Percentiles rank a stretch among this genome's conserved stretches.
These are phyloP conservation scores for Pogonophryne albipinna DNA, from an alignment of 2,797 vertebrate genomes.

Conservation along the genomic window DNA sequence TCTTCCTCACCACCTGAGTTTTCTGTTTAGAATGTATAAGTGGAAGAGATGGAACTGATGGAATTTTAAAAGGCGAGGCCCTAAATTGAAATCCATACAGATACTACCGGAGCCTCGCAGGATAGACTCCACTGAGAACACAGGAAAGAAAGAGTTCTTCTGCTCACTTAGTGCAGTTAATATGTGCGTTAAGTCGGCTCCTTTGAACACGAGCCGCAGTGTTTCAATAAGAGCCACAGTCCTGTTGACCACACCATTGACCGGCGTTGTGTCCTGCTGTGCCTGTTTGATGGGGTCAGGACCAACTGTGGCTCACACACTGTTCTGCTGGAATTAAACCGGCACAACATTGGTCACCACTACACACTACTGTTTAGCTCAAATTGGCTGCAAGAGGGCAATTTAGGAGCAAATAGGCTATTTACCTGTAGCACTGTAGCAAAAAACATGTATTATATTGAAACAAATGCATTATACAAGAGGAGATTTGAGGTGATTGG, in stretches of 20 bases:
- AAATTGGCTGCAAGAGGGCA: constrained; percentile 75
- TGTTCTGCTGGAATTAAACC: constrained; percentile 72
- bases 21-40: constrained; percentile 70
- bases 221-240: constrained; percentile 71
- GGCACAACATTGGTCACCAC: constrained; percentile 62
- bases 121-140: constrained; percentile 10
- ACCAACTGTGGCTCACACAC: constrained; percentile 70
- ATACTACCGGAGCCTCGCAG: constrained; percentile 23
- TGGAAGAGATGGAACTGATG: constrained; percentile 69
- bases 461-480: constrained; percentile 34
- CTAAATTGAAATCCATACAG: constrained; percentile 71
- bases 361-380: constrained; percentile 65
- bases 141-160: constrained; percentile 49
- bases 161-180: constrained; percentile 68
- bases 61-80: constrained; percentile 52
- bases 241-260: constrained; percentile 74
- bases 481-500: constrained; percentile 47
- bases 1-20: constrained; percentile 54
- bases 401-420: constrained; percentile 68
- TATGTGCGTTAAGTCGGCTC: constrained; percentile 63
- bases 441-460: constrained; percentile 38
- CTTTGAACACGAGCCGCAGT: constrained; percentile 57
- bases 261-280: constrained; percentile 68
- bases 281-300: constrained; percentile 78
- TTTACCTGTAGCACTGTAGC: constrained; percentile 49